Evolutionary conservation across 2,797 vertebrate genomes (phyloP).

Genomic region (Synanceia verrucosa): DNA sequence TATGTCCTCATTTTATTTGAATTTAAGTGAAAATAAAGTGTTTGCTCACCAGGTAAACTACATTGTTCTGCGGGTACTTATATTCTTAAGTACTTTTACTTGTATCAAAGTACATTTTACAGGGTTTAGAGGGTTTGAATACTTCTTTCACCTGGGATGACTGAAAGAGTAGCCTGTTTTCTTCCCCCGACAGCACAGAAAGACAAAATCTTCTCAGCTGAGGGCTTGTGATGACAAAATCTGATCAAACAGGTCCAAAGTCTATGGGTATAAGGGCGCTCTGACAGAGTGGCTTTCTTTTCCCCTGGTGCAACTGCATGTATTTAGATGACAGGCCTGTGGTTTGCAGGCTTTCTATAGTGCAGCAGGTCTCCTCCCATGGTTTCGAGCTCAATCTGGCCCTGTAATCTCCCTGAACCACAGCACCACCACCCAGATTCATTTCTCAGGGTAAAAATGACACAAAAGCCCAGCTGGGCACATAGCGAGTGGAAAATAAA

Average conservation of each 20-base stretch:
- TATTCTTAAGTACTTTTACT: too few species aligned
- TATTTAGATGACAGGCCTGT: constrained; percentile 68
- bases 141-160: neutral
- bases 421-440: constrained; percentile 68
- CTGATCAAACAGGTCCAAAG: neutral
- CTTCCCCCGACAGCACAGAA: neutral
- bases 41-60: too few species aligned
- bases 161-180: neutral
- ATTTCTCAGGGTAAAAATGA: constrained; percentile 59
- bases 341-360: constrained; percentile 74
- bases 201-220: neutral
- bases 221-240: neutral
- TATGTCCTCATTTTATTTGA: too few species aligned
- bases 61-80: too few species aligned
- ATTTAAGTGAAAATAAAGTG: too few species aligned
- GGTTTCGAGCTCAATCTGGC: constrained; percentile 52
- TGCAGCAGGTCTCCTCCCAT: constrained; percentile 73
- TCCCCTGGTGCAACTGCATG: constrained; percentile 7
- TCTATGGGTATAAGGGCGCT: neutral
- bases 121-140: neutral
- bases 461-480: constrained; percentile 47
- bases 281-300: neutral
- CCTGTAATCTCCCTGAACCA: constrained; percentile 75
- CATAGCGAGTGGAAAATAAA: constrained; percentile 15
- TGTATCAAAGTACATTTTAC: neutral